These are phyloP conservation scores for Pagetopsis macropterus DNA, from an alignment of 2,797 vertebrate genomes.

Conservation along the genomic window DNA sequence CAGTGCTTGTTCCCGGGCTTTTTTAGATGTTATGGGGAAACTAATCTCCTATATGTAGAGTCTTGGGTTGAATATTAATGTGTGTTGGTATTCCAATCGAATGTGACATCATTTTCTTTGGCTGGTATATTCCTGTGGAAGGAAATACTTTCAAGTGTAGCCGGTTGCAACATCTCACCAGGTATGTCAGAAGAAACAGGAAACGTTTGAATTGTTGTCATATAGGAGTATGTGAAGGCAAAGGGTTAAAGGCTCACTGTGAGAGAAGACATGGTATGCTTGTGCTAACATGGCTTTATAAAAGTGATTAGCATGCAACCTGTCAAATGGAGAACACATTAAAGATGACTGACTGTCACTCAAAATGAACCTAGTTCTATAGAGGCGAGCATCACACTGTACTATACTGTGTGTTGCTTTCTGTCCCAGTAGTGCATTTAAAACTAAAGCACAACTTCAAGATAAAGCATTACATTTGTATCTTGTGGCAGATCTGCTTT, in stretches of 20 bases:
- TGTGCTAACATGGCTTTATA: conserved; percentile 62
- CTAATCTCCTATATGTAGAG: conserved; percentile 54
- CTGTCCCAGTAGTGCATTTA: conserved; percentile 10
- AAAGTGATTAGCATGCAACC: conserved; percentile 71
- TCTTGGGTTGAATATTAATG: conserved; percentile 61
- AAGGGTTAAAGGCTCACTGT: conserved; percentile 25
- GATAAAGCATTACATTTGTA: conserved; percentile 19
- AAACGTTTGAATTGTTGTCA: conserved; percentile 38
- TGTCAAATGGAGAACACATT: conserved; percentile 58
- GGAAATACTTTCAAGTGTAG: conserved; percentile 31
- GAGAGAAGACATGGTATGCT: conserved; percentile 61
- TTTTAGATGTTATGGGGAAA: conserved; percentile 60
- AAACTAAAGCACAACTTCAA: conserved; percentile 27
- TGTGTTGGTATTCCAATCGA: conserved; percentile 40
- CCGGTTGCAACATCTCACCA: conserved; percentile 29
- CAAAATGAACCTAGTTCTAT: conserved; percentile 29
- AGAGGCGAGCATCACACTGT: conserved; percentile 21
- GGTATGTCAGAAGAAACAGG: conserved; percentile 31
- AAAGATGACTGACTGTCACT: conserved; percentile 63
- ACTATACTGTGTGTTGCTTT: conserved; percentile 11
- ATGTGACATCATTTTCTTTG: conserved; percentile 22
- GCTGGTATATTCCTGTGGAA: conserved; percentile 21
- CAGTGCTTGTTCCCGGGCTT: conserved; percentile 35
- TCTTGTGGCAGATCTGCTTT: conserved; percentile 3
- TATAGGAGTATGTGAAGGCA: conserved; percentile 33